Conservation (phyloP, 2,797 vertebrate species). For the Micromesistius poutassou region DNA sequence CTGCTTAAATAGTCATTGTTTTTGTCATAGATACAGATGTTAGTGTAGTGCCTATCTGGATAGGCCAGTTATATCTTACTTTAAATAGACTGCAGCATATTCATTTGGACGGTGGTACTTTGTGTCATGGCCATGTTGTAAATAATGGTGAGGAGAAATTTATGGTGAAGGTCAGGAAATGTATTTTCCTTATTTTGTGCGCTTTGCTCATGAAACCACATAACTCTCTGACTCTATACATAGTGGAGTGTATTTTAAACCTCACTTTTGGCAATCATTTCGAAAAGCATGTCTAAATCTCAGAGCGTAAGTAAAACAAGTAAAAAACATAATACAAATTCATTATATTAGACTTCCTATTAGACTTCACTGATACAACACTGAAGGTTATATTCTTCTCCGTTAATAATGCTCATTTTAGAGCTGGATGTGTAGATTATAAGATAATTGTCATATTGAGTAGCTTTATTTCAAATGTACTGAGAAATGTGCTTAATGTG, state of each 20-base stretch:
- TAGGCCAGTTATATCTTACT: neutral
- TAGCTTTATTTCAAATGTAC: neutral
- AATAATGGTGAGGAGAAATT: neutral
- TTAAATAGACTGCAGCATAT: neutral
- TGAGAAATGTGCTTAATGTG: neutral
- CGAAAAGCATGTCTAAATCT: neutral
- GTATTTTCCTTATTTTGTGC: neutral
- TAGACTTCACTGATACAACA: neutral
- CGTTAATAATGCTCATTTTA: neutral
- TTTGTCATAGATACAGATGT: neutral
- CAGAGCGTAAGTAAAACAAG: neutral
- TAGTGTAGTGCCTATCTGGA: neutral
- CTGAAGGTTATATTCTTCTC: too few species aligned
- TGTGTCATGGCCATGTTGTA: neutral
- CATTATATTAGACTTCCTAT: neutral
- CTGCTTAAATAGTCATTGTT: conserved; percentile 1
- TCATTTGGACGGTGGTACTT: neutral
- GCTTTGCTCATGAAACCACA: neutral
- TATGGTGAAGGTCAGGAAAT: neutral
- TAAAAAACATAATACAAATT: neutral
- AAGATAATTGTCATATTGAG: neutral
- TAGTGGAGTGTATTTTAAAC: neutral
- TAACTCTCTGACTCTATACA: neutral
- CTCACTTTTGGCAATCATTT: neutral
- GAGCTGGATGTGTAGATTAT: neutral